phyloP scores from a whole-genome alignment of 1,140 invertebrate species.

The Drosophila mojavensis region DNA sequence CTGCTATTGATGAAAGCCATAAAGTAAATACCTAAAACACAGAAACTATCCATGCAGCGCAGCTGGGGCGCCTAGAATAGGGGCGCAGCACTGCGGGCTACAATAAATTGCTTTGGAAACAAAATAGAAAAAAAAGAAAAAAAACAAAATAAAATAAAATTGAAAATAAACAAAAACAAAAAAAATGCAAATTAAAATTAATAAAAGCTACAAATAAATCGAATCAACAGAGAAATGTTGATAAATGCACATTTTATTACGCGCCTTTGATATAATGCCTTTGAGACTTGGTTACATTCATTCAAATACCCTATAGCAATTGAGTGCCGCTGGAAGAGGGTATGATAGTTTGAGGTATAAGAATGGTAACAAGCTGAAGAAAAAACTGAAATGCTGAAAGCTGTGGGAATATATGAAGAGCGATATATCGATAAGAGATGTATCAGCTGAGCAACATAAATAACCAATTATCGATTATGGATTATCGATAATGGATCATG shows the following conservation, averaged over 20 bases:
- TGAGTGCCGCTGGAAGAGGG: not conserved
- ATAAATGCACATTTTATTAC: conserved; percentile 32
- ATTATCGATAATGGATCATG: too few relatives aligned
- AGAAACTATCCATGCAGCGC: conserved; percentile 6
- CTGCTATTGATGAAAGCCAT: conserved; percentile 52
- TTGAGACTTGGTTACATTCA: not conserved
- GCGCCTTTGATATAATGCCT: conserved; percentile 3
- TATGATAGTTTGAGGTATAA: not conserved
- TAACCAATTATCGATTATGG: too few relatives aligned
- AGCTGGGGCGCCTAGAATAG: conserved; percentile 11
- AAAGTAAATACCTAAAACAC: conserved; percentile 53
- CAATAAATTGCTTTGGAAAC: conserved; percentile 13
- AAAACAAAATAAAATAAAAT: not conserved
- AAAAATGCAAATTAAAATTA: conserved; percentile 10
- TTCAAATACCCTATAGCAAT: not conserved
- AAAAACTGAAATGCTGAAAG: too few relatives aligned
- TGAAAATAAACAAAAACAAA: not conserved
- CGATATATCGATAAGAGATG: too few relatives aligned
- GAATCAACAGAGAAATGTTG: conserved; percentile 3
- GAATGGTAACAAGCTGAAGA: not conserved
- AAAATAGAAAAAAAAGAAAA: not conserved
- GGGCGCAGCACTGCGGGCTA: conserved; percentile 17
- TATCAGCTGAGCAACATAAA: too few relatives aligned
- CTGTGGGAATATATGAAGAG: too few relatives aligned
- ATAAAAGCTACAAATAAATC: conserved; percentile 22